Evolutionary conservation across 1,140 invertebrate species (phyloP).

Genomic region (Brachionus rotundiformis): DNA sequence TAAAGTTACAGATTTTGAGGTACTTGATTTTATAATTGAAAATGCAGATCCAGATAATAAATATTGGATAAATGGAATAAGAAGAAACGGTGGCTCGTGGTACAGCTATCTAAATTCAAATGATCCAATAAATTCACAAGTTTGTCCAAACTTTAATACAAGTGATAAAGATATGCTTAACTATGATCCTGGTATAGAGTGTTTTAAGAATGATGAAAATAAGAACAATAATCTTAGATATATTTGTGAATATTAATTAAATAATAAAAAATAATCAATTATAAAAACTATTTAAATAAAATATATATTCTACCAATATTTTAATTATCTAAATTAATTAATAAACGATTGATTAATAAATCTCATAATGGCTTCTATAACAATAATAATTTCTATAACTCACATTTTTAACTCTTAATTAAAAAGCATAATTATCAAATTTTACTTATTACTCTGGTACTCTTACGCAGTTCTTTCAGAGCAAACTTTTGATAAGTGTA

Average conservation of each 20-base stretch:
- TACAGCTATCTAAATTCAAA: neutral
- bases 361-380: too few relatives aligned
- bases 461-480: too few relatives aligned
- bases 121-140: neutral
- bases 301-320: too few relatives aligned
- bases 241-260: neutral
- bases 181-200: neutral
- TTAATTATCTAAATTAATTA: too few relatives aligned
- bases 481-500: too few relatives aligned
- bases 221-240: neutral
- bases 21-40: neutral
- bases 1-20: neutral
- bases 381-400: too few relatives aligned
- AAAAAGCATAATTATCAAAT: too few relatives aligned
- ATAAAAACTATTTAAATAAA: too few relatives aligned
- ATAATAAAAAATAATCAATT: neutral
- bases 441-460: too few relatives aligned
- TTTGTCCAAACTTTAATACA: neutral
- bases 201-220: neutral
- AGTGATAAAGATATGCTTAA: neutral
- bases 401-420: too few relatives aligned
- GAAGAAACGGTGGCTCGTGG: neutral
- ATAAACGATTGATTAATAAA: too few relatives aligned
- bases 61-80: neutral
- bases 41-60: neutral